A percentile compares a stretch with the other conserved stretches of the same genome.
Conservation (phyloP, 2,888 invertebrate species). For the Torymus auratus region DNA sequence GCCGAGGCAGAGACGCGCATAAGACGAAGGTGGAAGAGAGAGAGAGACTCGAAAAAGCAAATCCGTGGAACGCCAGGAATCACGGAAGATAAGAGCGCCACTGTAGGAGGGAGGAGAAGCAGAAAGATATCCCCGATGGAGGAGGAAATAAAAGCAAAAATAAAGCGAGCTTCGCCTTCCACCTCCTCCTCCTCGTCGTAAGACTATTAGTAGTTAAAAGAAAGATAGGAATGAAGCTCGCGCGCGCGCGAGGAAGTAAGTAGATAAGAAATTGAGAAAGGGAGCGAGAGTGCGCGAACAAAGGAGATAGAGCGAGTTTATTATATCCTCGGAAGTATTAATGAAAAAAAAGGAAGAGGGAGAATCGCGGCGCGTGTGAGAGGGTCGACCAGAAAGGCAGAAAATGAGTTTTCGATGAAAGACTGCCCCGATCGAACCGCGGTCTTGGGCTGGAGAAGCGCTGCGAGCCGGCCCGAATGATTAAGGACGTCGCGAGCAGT, state of each 20-base stretch:
- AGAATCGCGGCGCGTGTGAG: too few relatives aligned
- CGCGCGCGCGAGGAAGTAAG: conserved; percentile 33
- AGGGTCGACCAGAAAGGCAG: background rate
- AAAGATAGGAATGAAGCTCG: conserved; percentile 29
- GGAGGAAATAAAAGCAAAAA: conserved; percentile 48
- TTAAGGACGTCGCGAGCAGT: too few relatives aligned
- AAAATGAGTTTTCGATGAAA: conserved; percentile 43
- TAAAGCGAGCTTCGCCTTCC: conserved; percentile 17
- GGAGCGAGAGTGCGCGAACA: background rate
- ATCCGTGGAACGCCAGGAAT: conserved; percentile 45
- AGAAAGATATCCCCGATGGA: conserved; percentile 23
- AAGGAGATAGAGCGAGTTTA: conserved; percentile 27
- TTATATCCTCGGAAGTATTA: conserved; percentile 46
- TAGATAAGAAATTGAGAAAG: conserved; percentile 45
- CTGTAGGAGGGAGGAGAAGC: conserved; percentile 10
- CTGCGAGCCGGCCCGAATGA: too few relatives aligned
- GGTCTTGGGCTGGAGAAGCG: too few relatives aligned
- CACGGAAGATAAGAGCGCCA: conserved; percentile 40
- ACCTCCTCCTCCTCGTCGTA: conserved; percentile 1
- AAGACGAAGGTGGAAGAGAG: conserved; percentile 3
- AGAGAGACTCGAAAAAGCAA: conserved; percentile 31
- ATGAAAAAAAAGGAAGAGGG: conserved; percentile 25
- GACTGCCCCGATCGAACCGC: background rate
- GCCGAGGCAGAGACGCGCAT: background rate
- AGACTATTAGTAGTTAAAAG: conserved; percentile 55